phyloP scores from a whole-genome alignment of 1,140 invertebrate genomes.

The Dolichoris vasculosae region DNA sequence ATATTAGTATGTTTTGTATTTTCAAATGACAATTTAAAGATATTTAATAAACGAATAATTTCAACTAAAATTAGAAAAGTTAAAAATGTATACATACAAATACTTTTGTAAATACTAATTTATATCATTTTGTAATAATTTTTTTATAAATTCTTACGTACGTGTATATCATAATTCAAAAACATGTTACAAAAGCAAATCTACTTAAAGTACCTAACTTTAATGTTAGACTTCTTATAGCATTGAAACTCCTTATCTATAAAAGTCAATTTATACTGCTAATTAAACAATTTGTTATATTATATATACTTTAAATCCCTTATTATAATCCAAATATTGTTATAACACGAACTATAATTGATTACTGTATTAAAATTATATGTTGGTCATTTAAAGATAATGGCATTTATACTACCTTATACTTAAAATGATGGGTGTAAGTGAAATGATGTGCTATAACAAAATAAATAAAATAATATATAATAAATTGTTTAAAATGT shows the following conservation, averaged over 20 bases:
- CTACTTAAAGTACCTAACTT: not conserved
- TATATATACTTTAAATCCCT: not conserved
- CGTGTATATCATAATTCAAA: too few relatives aligned
- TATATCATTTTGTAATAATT: too few relatives aligned
- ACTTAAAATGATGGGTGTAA: not conserved
- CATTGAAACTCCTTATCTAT: not conserved
- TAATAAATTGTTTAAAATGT: slow-evolving; percentile 35
- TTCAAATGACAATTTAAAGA: not conserved
- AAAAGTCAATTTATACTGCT: not conserved
- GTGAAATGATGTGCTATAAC: not conserved
- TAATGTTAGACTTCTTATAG: not conserved
- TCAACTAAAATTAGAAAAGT: not conserved
- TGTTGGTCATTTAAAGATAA: not conserved
- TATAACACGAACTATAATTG: not conserved
- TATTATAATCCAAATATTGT: not conserved
- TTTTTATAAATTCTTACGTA: too few relatives aligned
- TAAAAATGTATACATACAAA: too few relatives aligned
- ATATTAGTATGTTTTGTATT: not conserved
- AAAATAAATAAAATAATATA: not conserved
- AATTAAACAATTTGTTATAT: not conserved
- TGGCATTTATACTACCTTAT: not conserved
- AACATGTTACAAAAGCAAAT: not conserved
- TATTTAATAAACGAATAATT: not conserved
- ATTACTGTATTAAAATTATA: not conserved
- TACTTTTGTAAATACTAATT: too few relatives aligned